Conservation (phyloP, 2,888 invertebrate genomes). For the Polylopha cassiicola region DNA sequence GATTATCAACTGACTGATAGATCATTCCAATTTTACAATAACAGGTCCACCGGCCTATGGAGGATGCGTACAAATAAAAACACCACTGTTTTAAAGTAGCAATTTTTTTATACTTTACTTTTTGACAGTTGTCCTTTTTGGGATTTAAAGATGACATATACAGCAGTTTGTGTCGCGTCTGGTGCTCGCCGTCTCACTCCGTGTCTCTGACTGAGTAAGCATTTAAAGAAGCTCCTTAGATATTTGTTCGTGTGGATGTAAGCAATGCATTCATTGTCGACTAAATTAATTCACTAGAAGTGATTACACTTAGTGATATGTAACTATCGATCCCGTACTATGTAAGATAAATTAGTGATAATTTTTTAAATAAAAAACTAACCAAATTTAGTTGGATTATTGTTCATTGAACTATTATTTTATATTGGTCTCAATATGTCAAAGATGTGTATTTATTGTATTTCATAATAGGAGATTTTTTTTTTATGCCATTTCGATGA, state of each 20-base stretch:
- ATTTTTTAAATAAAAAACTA: constrained; percentile 45
- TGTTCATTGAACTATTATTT: constrained; percentile 42
- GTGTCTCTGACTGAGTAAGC: constrained; percentile 22
- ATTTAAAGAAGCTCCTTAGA: constrained; percentile 15
- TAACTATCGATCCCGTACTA: constrained; percentile 43
- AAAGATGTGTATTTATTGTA: constrained; percentile 59
- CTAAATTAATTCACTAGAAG: constrained; percentile 33
- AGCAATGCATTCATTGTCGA: constrained; percentile 11
- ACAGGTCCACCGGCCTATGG: constrained; percentile 24
- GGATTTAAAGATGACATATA: constrained; percentile 5
- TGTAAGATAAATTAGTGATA: constrained; percentile 56
- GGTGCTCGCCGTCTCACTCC: constrained; percentile 10
- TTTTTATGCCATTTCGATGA: constrained; percentile 36
- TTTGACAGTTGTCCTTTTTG: constrained; percentile 14
- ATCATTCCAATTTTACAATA: constrained; percentile 25
- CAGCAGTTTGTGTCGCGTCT: constrained; percentile 6
- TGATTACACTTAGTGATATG: constrained; percentile 62
- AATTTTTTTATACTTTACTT: constrained; percentile 17
- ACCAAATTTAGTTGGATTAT: constrained; percentile 64
- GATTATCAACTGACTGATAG: constrained; percentile 27
- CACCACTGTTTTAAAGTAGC: constrained; percentile 16
- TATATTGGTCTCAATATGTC: constrained; percentile 73
- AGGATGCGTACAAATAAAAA: constrained; percentile 9
- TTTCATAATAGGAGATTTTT: constrained; percentile 24
- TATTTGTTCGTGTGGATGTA: not conserved